Evolutionary conservation across 2,113 vertebrate species (phyloP).

Genomic region (Menidia beryllina): DNA sequence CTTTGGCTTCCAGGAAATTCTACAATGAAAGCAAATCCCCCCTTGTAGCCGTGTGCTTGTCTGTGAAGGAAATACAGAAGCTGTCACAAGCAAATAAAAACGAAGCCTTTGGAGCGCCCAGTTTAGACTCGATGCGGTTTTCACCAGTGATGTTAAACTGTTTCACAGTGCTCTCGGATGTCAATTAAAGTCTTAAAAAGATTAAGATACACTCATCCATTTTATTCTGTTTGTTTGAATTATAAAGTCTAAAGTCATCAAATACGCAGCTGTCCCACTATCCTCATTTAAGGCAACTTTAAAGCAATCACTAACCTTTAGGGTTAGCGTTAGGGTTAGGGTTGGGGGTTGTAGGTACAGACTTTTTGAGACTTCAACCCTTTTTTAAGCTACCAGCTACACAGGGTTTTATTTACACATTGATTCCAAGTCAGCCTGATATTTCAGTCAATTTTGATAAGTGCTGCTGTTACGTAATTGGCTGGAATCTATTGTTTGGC

Average conservation of each 20-base stretch:
- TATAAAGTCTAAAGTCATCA: too few species aligned
- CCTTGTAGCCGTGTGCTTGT: slow-evolving; percentile 4
- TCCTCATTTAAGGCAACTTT: too few species aligned
- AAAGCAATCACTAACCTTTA: too few species aligned
- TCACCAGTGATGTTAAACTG: not conserved
- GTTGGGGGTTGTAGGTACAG: too few species aligned
- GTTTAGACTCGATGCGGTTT: not conserved
- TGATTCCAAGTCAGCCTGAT: slow-evolving; percentile 9
- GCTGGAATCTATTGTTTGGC: slow-evolving; percentile 4
- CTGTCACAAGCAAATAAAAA: slow-evolving; percentile 11
- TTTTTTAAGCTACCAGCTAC: not conserved
- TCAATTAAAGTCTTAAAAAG: too few species aligned
- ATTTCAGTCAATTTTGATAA: slow-evolving; percentile 24
- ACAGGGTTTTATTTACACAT: not conserved
- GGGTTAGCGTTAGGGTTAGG: too few species aligned
- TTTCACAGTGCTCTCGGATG: not conserved
- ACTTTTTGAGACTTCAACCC: not conserved
- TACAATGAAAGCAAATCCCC: slow-evolving; percentile 36
- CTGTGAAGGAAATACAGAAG: not conserved
- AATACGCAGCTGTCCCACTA: too few species aligned
- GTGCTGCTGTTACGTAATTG: slow-evolving; percentile 19
- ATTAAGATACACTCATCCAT: too few species aligned
- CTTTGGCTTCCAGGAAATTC: slow-evolving; percentile 54
- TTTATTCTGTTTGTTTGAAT: too few species aligned
- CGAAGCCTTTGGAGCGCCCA: slow-evolving; percentile 7